Base-by-base conservation (phyloP, 2,888 invertebrate genomes). In the Rhimphoctona megacephalus region DNA sequence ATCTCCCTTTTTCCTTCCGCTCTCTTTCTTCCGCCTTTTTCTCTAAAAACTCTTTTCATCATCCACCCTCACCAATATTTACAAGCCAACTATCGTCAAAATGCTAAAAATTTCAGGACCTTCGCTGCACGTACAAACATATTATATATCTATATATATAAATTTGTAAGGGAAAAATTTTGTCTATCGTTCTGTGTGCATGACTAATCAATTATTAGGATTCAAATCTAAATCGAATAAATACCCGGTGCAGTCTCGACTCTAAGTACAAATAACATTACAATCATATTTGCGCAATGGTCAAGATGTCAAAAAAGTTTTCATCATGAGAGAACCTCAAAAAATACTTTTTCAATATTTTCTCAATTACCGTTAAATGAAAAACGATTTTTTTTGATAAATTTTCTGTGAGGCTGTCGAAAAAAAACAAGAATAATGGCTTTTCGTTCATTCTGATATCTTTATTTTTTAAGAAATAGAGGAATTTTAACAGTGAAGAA, bases 1-100 rank as follows among this genome's bases (percentile, higher is more conserved):
- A 77, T 81, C 78, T 78, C 30, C 36, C 14, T 67, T 9, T 61
- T 64, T 64, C 33, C 43, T 33, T 64, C 66, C 36, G n/a, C 81
- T 57, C 36, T 43, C 30, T 64, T 49, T 69, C 49, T 61, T 46
- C 39, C 9, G n/a, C 57, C 9, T 3, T 72, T 2, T 14, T 49
- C 49, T n/a, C 64, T 73, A 25, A 5, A 61, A 61, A 61, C 17
- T 30, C 61, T 30, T 61, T 17, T 17, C 14, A 57, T 6, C 3
- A 11, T 11, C 39, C 8, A n/a, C 22, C 33, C 14, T 39, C 14
- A 14, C 11, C 36, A 36, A 54, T 33, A 36, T 73, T 49, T 33
- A 49, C 46, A 70, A 17, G 61, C 17, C 30, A 30, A 17, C 7
- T 5, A 61, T 61, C 17, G 61, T 17, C 17, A 30, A 30, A 61